Evolutionary conservation across 23 tunicate species (phyloP).

Genomic region (Ciona savignyi): DNA sequence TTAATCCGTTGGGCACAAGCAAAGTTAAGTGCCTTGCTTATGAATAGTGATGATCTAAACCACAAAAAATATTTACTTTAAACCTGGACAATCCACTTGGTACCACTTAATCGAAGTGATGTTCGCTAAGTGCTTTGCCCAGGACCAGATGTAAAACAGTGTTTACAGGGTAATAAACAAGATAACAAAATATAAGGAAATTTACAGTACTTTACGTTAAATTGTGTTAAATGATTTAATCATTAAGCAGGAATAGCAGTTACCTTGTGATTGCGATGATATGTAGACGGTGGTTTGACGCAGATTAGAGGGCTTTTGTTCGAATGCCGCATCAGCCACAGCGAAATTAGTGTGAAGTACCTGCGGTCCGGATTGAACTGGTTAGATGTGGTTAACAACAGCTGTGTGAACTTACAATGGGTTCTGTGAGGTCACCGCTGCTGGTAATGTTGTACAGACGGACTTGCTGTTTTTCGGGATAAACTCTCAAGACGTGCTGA

Average conservation of each 20-base stretch:
- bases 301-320: conserved; percentile 1
- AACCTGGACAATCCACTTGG: too few relatives aligned
- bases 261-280: conserved; percentile 40
- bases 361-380: neutral
- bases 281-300: conserved; percentile 25
- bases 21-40: too few relatives aligned
- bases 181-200: neutral
- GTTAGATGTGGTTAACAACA: neutral
- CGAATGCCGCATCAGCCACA: conserved; percentile 37
- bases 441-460: conserved; percentile 15
- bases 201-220: too few relatives aligned
- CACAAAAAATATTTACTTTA: too few relatives aligned
- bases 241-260: too few relatives aligned
- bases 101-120: too few relatives aligned
- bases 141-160: conserved; percentile 8
- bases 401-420: conserved; percentile 6
- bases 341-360: conserved; percentile 33
- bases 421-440: conserved; percentile 1
- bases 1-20: too few relatives aligned
- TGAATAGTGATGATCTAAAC: too few relatives aligned
- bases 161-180: neutral
- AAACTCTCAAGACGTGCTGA: conserved; percentile 18
- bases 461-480: conserved; percentile 5
- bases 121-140: too few relatives aligned
- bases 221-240: too few relatives aligned